Evolutionary conservation across 2,113 vertebrate species (phyloP).

Genomic region (Coregonus clupeaformis): DNA sequence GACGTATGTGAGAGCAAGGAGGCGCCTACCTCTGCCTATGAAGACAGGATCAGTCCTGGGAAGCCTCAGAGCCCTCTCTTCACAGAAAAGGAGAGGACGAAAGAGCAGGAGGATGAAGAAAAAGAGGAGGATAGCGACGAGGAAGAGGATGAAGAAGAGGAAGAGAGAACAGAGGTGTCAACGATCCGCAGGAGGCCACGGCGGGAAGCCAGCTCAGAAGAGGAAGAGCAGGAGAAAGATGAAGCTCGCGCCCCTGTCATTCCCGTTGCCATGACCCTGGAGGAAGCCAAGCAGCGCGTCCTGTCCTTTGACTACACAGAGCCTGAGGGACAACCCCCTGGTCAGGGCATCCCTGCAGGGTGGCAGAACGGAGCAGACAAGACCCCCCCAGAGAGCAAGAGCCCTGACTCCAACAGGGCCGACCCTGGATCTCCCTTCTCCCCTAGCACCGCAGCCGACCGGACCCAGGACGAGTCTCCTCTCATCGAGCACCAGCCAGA

Average conservation of each 20-base stretch:
- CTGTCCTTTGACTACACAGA: constrained; percentile 53
- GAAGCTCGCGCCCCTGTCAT: neutral
- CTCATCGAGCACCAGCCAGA: constrained; percentile 8
- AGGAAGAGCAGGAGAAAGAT: neutral
- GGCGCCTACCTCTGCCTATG: no score
- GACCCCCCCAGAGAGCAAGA: constrained; percentile 41
- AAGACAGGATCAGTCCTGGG: neutral
- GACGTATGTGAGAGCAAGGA: constrained; percentile 13
- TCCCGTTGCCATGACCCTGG: constrained; percentile 21
- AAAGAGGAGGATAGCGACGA: constrained; percentile 15
- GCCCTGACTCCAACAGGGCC: constrained; percentile 43
- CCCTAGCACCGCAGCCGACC: constrained; percentile 18
- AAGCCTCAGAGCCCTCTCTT: neutral
- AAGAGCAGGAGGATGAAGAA: constrained; percentile 18
- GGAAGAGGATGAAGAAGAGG: neutral
- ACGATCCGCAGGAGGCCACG: neutral
- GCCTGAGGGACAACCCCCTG: constrained; percentile 12
- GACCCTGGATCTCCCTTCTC: constrained; percentile 44
- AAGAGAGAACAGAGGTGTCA: neutral
- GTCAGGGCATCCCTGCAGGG: neutral
- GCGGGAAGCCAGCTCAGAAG: neutral
- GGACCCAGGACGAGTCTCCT: constrained; percentile 19
- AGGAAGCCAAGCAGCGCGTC: constrained; percentile 43
- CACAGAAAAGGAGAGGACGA: neutral
- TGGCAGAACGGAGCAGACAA: neutral